phyloP scores from a whole-genome alignment of 2,113 vertebrate species.

The Heptranchias perlo region DNA sequence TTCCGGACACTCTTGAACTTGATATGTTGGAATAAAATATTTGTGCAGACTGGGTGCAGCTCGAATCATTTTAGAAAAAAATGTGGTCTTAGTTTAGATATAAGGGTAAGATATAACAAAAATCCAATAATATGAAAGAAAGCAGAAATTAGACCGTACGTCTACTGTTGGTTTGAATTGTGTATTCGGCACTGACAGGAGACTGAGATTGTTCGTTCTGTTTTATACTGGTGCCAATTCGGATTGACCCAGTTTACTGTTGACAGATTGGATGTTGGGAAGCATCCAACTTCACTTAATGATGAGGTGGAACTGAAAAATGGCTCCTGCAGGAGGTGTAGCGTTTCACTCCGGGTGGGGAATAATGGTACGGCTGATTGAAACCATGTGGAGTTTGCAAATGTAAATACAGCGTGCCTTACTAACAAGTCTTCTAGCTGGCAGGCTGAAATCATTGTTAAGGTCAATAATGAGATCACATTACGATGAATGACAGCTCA shows the following conservation, averaged over 20 bases:
- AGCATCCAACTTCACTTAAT: not conserved
- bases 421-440: no score
- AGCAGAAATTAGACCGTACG: not conserved
- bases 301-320: not conserved
- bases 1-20: not conserved
- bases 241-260: not conserved
- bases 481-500: not conserved
- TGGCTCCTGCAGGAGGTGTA: not conserved
- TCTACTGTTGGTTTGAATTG: not conserved
- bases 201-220: not conserved
- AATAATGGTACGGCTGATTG: not conserved
- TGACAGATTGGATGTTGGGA: not conserved
- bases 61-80: not conserved
- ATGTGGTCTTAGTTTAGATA: not conserved
- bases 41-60: not conserved
- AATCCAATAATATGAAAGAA: not conserved
- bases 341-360: not conserved
- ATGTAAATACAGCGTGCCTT: not conserved
- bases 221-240: not conserved
- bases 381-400: not conserved
- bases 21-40: not conserved
- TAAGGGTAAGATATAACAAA: not conserved
- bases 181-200: not conserved
- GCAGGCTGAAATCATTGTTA: not conserved
- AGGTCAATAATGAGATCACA: not conserved